A percentile compares a stretch with the other conserved stretches of the same genome.
Conservation (phyloP, 2,113 vertebrate genomes). For the Sander vitreus region DNA sequence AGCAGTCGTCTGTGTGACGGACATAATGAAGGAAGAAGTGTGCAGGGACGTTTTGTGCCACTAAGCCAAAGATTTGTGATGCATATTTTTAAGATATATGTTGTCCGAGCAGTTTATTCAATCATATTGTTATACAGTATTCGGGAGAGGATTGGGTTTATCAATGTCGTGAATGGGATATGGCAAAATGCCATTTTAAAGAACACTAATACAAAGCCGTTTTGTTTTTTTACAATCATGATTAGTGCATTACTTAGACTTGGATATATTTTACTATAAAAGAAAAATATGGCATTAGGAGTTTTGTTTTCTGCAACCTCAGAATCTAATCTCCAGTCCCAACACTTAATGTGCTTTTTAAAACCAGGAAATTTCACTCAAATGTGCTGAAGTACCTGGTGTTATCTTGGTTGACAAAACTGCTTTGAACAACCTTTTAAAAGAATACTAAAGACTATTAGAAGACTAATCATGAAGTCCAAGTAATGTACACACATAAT, state of each 20-base stretch:
- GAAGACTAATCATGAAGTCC: not conserved
- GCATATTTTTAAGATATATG: conserved; percentile 24
- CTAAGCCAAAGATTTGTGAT: conserved; percentile 67
- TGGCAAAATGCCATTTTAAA: conserved; percentile 20
- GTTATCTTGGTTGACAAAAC: not conserved
- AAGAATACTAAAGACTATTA: not conserved
- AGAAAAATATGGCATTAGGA: not conserved
- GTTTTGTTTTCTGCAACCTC: not conserved
- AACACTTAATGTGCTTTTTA: not conserved
- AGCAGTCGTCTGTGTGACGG: not conserved
- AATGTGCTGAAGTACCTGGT: not conserved
- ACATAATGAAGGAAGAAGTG: conserved; percentile 41
- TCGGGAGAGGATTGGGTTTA: conserved; percentile 33
- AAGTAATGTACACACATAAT: not conserved
- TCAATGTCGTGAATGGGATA: conserved; percentile 38
- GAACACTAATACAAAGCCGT: conserved; percentile 19
- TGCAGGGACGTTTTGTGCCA: conserved; percentile 44
- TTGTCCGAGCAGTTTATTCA: conserved; percentile 24
- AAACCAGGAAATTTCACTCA: not conserved
- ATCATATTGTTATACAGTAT: conserved; percentile 32
- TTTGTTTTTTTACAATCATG: conserved; percentile 24
- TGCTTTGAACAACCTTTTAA: not conserved
- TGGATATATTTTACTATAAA: not conserved
- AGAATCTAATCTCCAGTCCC: not conserved
- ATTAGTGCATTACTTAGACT: conserved; percentile 14